These are phyloP conservation scores for Gobiocypris rarus DNA, from an alignment of 2,113 vertebrate species.

Conservation along the genomic window DNA sequence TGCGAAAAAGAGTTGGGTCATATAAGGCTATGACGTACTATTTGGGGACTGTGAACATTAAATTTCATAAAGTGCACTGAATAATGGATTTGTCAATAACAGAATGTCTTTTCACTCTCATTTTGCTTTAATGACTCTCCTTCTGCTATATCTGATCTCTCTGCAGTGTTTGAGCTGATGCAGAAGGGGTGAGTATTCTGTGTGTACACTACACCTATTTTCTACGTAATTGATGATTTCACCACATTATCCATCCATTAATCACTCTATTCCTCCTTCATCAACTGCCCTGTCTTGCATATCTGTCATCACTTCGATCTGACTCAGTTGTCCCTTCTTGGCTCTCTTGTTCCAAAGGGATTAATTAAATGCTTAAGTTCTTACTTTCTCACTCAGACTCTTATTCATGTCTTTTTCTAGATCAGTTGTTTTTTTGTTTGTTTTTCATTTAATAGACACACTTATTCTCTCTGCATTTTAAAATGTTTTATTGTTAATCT, in stretches of 20 bases:
- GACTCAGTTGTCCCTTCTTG: conserved; percentile 49
- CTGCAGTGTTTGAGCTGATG: conserved; percentile 96
- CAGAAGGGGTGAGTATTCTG: conserved; percentile 91
- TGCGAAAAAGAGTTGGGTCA: not conserved
- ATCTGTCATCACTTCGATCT: conserved; percentile 41
- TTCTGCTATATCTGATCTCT: conserved; percentile 42
- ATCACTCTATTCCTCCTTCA: conserved; percentile 20
- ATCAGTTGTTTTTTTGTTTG: not conserved
- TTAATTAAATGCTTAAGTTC: conserved; percentile 59
- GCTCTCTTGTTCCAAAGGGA: conserved; percentile 54
- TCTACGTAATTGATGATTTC: conserved; percentile 57
- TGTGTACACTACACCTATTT: conserved; percentile 31
- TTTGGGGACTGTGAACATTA: not conserved
- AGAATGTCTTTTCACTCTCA: conserved; percentile 31
- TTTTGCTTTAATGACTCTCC: conserved; percentile 21
- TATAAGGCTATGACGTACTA: not conserved
- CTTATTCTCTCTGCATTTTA: not conserved
- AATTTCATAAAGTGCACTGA: not conserved
- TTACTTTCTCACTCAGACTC: conserved; percentile 26
- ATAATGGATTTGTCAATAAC: not conserved
- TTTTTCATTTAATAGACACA: not conserved
- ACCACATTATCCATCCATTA: not conserved
- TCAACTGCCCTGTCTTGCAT: not conserved
- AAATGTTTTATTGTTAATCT: not conserved
- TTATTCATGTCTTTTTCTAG: not conserved